phyloP scores from a whole-genome alignment of 1,140 invertebrate genomes.

The Psix sp. region DNA sequence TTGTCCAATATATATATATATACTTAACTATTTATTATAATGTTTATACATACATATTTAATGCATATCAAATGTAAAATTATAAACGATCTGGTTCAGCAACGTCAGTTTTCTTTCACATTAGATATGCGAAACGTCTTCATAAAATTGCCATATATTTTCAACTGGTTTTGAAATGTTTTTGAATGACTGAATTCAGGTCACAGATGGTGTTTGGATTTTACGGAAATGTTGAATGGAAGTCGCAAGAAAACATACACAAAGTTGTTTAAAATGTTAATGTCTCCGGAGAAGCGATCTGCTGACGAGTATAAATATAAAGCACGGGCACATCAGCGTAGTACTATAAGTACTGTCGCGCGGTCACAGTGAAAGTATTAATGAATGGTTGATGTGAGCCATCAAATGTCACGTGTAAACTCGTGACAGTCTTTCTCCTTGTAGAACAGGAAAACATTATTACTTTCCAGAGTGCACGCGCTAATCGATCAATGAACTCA shows the following conservation, averaged over 20 bases:
- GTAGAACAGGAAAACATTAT: slow-evolving; percentile 24
- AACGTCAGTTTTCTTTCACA: too few relatives aligned
- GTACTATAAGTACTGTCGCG: slow-evolving; percentile 9
- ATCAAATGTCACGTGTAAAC: slow-evolving; percentile 54
- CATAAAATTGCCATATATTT: too few relatives aligned
- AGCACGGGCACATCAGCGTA: too few relatives aligned
- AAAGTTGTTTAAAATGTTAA: slow-evolving; percentile 6
- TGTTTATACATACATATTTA: too few relatives aligned
- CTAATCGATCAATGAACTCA: slow-evolving; percentile 35
- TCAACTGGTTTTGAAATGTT: not conserved
- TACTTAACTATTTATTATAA: too few relatives aligned
- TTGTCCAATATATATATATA: too few relatives aligned
- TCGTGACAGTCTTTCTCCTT: slow-evolving; percentile 30
- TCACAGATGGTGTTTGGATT: slow-evolving; percentile 17
- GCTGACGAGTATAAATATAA: slow-evolving; percentile 30
- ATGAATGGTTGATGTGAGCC: slow-evolving; percentile 47
- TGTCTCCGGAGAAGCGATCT: slow-evolving; percentile 9
- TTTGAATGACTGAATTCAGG: slow-evolving; percentile 3
- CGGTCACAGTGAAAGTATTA: slow-evolving; percentile 45
- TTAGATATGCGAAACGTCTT: too few relatives aligned
- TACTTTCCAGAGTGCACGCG: slow-evolving; percentile 1
- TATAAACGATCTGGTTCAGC: too few relatives aligned
- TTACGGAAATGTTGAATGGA: slow-evolving; percentile 7
- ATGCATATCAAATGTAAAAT: too few relatives aligned
- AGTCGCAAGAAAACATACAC: slow-evolving; percentile 15